phyloP scores from a whole-genome alignment of 2,113 vertebrate species.

The Etheostoma spectabile region DNA sequence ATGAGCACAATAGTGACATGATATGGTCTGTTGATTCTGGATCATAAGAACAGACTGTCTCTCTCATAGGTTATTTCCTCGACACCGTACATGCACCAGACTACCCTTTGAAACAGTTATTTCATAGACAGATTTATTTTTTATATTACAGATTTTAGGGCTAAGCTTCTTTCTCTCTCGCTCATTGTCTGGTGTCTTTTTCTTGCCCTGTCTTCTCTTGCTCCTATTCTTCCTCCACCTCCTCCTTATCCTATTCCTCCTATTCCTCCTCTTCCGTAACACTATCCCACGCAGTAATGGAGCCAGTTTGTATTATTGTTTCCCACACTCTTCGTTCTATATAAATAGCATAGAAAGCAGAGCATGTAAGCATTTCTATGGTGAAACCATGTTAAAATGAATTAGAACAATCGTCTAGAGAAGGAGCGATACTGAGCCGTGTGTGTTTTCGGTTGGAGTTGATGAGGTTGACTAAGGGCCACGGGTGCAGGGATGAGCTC shows the following conservation, averaged over 20 bases:
- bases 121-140: slow-evolving; percentile 54
- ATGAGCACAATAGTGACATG: slow-evolving; percentile 14
- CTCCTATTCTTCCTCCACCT: slow-evolving; percentile 19
- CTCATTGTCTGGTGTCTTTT: slow-evolving; percentile 46
- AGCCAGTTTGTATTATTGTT: slow-evolving; percentile 55
- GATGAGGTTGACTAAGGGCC: slow-evolving; percentile 23
- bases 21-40: slow-evolving; percentile 25
- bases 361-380: slow-evolving; percentile 43
- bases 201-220: slow-evolving; percentile 25
- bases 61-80: slow-evolving; percentile 38
- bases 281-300: slow-evolving; percentile 49
- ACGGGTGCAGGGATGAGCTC: slow-evolving; percentile 47
- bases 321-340: slow-evolving; percentile 73
- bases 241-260: slow-evolving; percentile 10
- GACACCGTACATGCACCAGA: slow-evolving; percentile 5
- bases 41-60: slow-evolving; percentile 33
- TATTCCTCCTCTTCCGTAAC: slow-evolving; percentile 17
- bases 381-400: slow-evolving; percentile 38
- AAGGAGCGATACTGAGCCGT: slow-evolving; percentile 18
- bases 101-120: slow-evolving; percentile 38
- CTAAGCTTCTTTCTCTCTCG: slow-evolving; percentile 40
- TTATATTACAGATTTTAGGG: background rate
- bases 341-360: slow-evolving; percentile 68
- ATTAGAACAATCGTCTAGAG: slow-evolving; percentile 25
- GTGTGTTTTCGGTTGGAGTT: slow-evolving; percentile 14